phyloP scores from a whole-genome alignment of 2,797 vertebrate genomes.

The Corythornis leucogaster region DNA sequence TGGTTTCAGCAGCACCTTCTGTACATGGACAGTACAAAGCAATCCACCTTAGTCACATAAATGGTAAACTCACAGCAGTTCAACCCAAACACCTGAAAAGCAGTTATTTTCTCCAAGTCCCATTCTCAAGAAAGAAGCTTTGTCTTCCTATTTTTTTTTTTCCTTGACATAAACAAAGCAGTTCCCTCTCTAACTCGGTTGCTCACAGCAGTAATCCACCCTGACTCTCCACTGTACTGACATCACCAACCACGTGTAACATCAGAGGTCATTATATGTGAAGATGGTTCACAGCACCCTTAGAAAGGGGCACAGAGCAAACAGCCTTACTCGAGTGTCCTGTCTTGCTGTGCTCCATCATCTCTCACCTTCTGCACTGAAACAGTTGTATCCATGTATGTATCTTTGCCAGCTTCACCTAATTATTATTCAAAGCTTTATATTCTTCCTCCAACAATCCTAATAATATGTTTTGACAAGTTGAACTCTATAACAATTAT shows the following conservation, averaged over 20 bases:
- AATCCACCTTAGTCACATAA: background rate
- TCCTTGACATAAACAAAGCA: background rate
- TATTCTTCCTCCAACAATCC: background rate
- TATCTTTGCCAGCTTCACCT: background rate
- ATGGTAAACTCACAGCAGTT: background rate
- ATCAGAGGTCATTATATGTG: background rate
- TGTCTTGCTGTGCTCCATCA: background rate
- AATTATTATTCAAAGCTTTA: slow-evolving; percentile 4
- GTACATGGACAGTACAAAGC: background rate
- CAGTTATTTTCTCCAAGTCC: background rate
- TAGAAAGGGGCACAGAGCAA: background rate
- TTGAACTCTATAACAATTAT: background rate
- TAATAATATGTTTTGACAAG: slow-evolving; percentile 16
- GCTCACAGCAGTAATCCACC: background rate
- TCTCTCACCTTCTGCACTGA: background rate
- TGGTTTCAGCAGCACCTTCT: background rate
- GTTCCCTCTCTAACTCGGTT: background rate
- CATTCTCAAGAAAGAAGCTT: background rate
- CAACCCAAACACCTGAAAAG: background rate
- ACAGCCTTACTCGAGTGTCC: background rate
- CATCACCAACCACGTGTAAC: background rate
- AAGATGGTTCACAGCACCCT: background rate
- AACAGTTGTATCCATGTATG: background rate
- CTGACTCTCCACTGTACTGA: background rate
- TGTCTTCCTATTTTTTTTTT: background rate